phyloP scores from a whole-genome alignment of 2,888 invertebrate genomes.

The Lochmaea capreae region DNA sequence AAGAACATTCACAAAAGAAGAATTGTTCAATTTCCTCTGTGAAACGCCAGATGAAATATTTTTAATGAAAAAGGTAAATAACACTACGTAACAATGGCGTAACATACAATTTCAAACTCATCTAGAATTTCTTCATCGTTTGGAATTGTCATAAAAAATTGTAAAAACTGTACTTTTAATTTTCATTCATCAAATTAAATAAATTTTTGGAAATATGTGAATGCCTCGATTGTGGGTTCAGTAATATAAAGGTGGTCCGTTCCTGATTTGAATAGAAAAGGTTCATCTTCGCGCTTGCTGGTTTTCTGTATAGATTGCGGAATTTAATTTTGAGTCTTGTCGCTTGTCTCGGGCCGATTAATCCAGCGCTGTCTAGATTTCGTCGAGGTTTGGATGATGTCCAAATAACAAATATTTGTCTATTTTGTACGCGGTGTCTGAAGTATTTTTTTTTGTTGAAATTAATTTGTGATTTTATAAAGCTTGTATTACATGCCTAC shows the following conservation, averaged over 20 bases:
- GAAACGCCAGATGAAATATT: too few relatives aligned
- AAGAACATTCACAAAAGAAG: too few relatives aligned
- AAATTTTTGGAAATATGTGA: too few relatives aligned
- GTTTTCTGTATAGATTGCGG: conserved; percentile 48
- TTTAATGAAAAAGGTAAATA: too few relatives aligned
- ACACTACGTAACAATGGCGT: too few relatives aligned
- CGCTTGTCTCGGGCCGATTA: conserved; percentile 53
- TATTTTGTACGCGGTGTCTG: conserved; percentile 15
- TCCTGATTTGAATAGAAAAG: conserved; percentile 7
- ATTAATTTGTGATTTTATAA: conserved; percentile 2
- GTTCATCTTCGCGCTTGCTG: neutral
- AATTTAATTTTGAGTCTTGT: conserved; percentile 58
- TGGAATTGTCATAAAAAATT: too few relatives aligned
- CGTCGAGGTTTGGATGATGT: conserved; percentile 43
- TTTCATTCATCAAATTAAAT: too few relatives aligned
- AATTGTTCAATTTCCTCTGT: too few relatives aligned
- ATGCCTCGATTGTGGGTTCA: too few relatives aligned
- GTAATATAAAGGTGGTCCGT: neutral
- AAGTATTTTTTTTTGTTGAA: neutral
- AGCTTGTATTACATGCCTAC: neutral
- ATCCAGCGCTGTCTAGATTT: conserved; percentile 51
- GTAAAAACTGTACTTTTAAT: too few relatives aligned
- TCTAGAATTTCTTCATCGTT: too few relatives aligned
- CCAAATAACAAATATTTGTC: conserved; percentile 49
- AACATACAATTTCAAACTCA: too few relatives aligned